Percentiles rank a stretch among this genome's conserved stretches.
Evolutionary conservation across 2,888 invertebrate species (phyloP).

Genomic region (Opisthograptis luteolata): DNA sequence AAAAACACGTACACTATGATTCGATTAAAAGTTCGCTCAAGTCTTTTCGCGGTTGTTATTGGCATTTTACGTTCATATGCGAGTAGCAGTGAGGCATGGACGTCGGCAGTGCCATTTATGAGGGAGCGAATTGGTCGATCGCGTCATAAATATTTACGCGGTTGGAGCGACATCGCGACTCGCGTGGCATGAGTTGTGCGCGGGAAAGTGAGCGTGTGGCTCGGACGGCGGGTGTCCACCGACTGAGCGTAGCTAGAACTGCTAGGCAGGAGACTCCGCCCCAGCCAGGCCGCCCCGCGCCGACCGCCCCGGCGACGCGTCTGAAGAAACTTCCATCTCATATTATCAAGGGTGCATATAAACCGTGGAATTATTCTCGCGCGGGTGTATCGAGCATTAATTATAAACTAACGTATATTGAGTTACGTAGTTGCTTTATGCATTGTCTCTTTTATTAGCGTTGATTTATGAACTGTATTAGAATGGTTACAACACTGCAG

Average conservation of each 20-base stretch:
- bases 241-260: slow-evolving; percentile 75
- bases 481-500: slow-evolving; percentile 1
- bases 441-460: slow-evolving; percentile 40
- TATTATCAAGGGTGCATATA: slow-evolving; percentile 81
- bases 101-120: slow-evolving; percentile 77
- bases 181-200: slow-evolving; percentile 68
- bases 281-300: slow-evolving; percentile 69
- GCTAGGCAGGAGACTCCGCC: slow-evolving; percentile 78
- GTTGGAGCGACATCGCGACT: slow-evolving; percentile 73
- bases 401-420: slow-evolving; percentile 71
- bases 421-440: slow-evolving; percentile 50
- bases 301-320: slow-evolving; percentile 70
- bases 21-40: slow-evolving; percentile 78
- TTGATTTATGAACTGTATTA: slow-evolving; percentile 37
- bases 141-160: slow-evolving; percentile 80
- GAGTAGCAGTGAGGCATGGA: slow-evolving; percentile 65
- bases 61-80: slow-evolving; percentile 77
- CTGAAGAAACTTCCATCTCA: slow-evolving; percentile 81
- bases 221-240: slow-evolving; percentile 78
- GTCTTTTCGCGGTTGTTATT: slow-evolving; percentile 77
- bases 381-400: slow-evolving; percentile 73
- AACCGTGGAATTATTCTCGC: slow-evolving; percentile 76
- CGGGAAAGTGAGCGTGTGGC: slow-evolving; percentile 55
- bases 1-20: slow-evolving; percentile 81
- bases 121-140: slow-evolving; percentile 68